Base-by-base conservation (phyloP, 2,797 vertebrate genomes). In the Esox lucius region DNA sequence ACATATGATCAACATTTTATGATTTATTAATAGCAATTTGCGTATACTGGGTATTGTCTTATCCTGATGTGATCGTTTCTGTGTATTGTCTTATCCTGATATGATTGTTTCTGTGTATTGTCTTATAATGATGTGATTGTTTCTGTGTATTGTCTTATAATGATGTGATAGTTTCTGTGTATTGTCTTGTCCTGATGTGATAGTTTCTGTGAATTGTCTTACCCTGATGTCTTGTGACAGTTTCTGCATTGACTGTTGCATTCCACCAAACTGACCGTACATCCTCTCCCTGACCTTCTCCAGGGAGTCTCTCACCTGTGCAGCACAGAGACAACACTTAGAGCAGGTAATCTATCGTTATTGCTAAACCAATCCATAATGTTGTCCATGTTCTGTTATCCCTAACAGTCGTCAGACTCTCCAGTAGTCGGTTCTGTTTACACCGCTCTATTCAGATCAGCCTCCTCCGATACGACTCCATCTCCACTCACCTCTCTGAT, bases 181-280 rank as follows among this genome's bases (percentile, higher is more conserved):
- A 31, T 31, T 31, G 28, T 31, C 28, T 31, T 1, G 31, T 31
- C 28, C 28, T 31, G 28, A 31, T 33, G 15, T 65, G 28, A 31
- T 59, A n/a, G 28, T 5, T 4, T 61, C 22, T 9, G 28, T 48
- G 35, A 26, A 62, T 19, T 51, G 4, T 80, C 89, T 94, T 91
- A 98, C 98, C 84, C 90, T 95, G 78, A 99, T 92, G 77, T 99
- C 96, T 78, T 94, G 94, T 0, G 96, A 95, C 68, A 99, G 96
- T 80, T 95, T 95, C 67, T 95, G 93, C 86, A 99, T 94, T 80
- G 96, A 97, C 87, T 95, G 94, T 87, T 96, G 96, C 97, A 99
- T 98, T 80, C 96, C 97, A 74, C 96, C 96, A 33, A 98, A 98
- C 91, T 98, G 97, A 13, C 98, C 96, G 1, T 96, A 98, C 96